phyloP scores from a whole-genome alignment of 2,797 vertebrate species.

The Apodemus agrarius region DNA sequence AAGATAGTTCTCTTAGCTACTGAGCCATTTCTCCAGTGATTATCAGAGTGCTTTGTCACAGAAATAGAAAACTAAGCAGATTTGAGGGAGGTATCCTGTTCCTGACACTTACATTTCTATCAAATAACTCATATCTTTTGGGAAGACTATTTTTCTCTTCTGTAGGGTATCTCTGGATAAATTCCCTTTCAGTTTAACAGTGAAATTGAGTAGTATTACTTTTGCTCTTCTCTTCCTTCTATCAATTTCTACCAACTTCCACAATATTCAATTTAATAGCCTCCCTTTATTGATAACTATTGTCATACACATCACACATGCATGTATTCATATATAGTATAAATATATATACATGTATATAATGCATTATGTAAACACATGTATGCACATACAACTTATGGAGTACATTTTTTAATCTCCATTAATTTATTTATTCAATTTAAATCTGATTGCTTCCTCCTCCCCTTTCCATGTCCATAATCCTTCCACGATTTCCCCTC shows the following conservation, averaged over 20 bases:
- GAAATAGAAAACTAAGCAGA: background rate
- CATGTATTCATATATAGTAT: background rate
- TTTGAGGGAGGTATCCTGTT: background rate
- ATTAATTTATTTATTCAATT: background rate
- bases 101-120: background rate
- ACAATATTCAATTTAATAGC: background rate
- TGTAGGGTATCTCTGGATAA: background rate
- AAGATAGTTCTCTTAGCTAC: background rate
- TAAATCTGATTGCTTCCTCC: background rate
- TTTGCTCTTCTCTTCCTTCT: background rate
- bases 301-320: background rate
- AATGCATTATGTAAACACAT: background rate
- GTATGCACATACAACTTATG: background rate
- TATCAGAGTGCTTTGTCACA: background rate
- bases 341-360: background rate
- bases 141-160: background rate
- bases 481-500: fast-evolving
- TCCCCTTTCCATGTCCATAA: background rate
- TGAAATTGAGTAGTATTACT: background rate
- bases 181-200: background rate
- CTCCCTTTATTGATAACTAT: background rate
- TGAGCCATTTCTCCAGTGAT: background rate
- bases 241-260: background rate
- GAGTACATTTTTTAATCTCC: background rate
- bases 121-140: background rate